Evolutionary conservation across 2,888 invertebrate genomes (phyloP), one percentile per base, ranked within the genome.

Genomic region (Cephus runcator): DNA sequence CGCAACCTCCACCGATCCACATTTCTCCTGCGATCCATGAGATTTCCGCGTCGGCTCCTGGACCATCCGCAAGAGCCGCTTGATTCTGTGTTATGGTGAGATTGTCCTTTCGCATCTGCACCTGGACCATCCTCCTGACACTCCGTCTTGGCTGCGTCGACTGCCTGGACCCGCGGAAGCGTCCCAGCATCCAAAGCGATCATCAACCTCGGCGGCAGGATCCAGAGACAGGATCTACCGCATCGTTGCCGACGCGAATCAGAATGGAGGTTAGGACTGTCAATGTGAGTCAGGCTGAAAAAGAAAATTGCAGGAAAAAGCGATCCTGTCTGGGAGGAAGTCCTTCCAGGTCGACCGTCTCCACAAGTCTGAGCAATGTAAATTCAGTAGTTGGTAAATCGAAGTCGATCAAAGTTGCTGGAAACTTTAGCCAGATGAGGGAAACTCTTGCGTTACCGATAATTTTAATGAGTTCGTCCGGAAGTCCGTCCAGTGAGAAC

Each of bases 71-170:
- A 30, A 71, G 73, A 68, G 76, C 71, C 77, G 40, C 73, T 76
- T 80, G 74, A 34, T 75, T 68, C 73, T 78, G 84, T 85, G 86
- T 84, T 81, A 87, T 87, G 86, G 80, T 81, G 85, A 86, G 79
- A 75, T 73, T 79, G 73, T 79, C 80, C 76, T 76, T 76, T 36
- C n/a, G 30, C 40, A 79, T 75, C 78, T 35, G 78, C 35, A 68
- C 80, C 75, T 82, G 81, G 79, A 81, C 85, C 76, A 4, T 84
- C 75, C 76, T 77, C n/a, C 73, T 81, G 35, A 74, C 86, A 34
- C 9, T 82, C 33, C 80, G 79, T 33, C 23, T 79, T 56, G 56
- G 75, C 40, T 34, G 69, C 73, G 76, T 77, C 69, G 77, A 15
- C 15, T 40, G 40, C 1, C 40, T 40, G 15, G 40, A 40, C 6